Evolutionary conservation across 2,888 invertebrate genomes (phyloP).

Genomic region (Ethmia dodecea): DNA sequence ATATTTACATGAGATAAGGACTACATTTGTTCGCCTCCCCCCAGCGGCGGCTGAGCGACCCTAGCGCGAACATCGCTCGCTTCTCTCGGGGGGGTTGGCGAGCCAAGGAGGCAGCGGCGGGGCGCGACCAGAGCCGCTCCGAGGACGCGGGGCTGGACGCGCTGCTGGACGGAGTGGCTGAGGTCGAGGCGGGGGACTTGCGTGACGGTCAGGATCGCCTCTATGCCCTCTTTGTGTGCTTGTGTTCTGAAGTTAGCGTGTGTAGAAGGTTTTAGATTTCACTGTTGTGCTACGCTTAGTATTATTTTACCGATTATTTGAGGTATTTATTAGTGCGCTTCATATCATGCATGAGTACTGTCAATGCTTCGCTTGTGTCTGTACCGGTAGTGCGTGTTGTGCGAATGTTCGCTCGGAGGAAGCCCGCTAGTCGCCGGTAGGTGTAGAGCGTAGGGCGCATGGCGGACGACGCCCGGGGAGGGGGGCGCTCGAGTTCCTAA

Average conservation of each 20-base stretch:
- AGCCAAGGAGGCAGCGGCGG: constrained; percentile 46
- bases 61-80: constrained; percentile 92
- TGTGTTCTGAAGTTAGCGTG: constrained; percentile 57
- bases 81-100: constrained; percentile 91
- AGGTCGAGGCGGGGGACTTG: constrained; percentile 96
- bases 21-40: no score
- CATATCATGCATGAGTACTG: background rate
- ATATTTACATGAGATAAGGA: no score
- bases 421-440: constrained; percentile 17
- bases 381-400: constrained; percentile 7
- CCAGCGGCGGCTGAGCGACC: constrained; percentile 93
- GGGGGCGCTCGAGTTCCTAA: background rate
- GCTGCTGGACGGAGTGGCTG: constrained; percentile 88
- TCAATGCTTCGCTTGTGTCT: constrained; percentile 6
- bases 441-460: constrained; percentile 9
- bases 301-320: no score
- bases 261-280: constrained; percentile 94
- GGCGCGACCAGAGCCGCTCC: constrained; percentile 86
- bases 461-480: constrained; percentile 1
- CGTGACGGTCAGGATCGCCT: constrained; percentile 89
- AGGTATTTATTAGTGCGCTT: no score
- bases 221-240: background rate
- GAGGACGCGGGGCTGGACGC: constrained; percentile 95
- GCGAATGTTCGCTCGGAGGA: constrained; percentile 26
- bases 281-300: no score